phyloP scores from a whole-genome alignment of 2,113 vertebrate species.

The Plecotus auritus region DNA sequence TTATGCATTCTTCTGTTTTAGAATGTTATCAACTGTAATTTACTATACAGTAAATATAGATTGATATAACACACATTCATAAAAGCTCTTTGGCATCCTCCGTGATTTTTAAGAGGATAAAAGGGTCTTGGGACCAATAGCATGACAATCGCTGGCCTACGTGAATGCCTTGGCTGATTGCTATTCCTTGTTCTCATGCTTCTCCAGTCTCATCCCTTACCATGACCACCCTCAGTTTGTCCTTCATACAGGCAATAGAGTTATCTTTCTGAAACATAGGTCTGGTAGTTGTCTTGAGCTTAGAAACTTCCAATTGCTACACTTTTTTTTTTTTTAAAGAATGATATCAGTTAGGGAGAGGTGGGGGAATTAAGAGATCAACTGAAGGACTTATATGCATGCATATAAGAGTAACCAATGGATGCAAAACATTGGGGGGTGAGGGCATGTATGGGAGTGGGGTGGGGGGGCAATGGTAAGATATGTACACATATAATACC shows the following conservation, averaged over 20 bases:
- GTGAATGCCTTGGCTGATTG: not conserved
- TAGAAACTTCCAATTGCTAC: not conserved
- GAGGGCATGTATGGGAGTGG: too few relatives aligned
- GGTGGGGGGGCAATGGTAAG: too few relatives aligned
- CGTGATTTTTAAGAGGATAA: not conserved
- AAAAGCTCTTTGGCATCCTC: not conserved
- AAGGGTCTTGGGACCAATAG: not conserved
- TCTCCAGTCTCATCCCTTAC: not conserved
- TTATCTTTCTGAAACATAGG: not conserved
- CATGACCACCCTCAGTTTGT: not conserved
- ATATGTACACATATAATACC: too few relatives aligned
- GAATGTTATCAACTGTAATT: not conserved
- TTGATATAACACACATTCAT: not conserved
- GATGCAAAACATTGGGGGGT: too few relatives aligned
- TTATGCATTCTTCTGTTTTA: not conserved
- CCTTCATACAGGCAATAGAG: not conserved
- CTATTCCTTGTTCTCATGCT: not conserved
- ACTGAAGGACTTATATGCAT: too few relatives aligned
- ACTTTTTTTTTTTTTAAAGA: not conserved
- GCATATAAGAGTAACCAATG: too few relatives aligned
- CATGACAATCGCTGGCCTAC: rapidly evolving
- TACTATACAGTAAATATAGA: not conserved
- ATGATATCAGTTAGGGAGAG: too few relatives aligned
- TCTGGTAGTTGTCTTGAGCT: not conserved
- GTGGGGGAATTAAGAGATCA: too few relatives aligned